Conservation (phyloP, 2,888 invertebrate genomes). For the Lasioglossum malachurum region DNA sequence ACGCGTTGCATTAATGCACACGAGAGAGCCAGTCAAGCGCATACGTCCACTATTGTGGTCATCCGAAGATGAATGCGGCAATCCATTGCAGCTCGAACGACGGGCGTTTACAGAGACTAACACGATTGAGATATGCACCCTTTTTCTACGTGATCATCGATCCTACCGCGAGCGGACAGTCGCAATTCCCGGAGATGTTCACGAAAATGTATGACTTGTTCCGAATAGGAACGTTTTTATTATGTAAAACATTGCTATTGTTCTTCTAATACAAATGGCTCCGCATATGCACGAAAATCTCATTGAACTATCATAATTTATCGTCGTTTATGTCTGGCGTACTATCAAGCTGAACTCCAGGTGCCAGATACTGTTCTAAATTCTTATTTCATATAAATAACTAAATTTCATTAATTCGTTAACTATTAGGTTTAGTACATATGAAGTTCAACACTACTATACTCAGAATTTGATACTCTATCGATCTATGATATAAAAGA, state of each 20-base stretch:
- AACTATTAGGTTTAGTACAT: too few species aligned
- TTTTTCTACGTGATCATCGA: conserved; percentile 10
- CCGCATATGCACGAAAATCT: not conserved
- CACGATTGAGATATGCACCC: conserved; percentile 20
- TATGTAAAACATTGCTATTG: not conserved
- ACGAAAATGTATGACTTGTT: not conserved
- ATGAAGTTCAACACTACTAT: too few species aligned
- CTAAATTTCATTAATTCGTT: too few species aligned
- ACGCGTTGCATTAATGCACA: conserved; percentile 76
- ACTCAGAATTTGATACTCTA: too few species aligned
- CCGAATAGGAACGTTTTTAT: not conserved
- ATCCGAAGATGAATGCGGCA: conserved; percentile 65
- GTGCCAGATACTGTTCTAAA: not conserved
- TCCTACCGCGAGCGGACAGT: not conserved
- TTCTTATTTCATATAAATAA: not conserved
- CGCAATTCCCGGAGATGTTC: not conserved
- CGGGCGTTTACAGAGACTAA: conserved; percentile 30
- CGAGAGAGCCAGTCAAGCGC: conserved; percentile 57
- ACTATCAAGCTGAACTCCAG: not conserved
- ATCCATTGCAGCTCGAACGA: conserved; percentile 46
- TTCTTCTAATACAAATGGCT: not conserved
- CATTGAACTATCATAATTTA: not conserved
- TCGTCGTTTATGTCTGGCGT: not conserved
- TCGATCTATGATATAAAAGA: too few species aligned
- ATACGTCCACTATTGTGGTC: conserved; percentile 68